Evolutionary conservation across 2,113 vertebrate genomes (phyloP).

Genomic region (Ciconia stormi): DNA sequence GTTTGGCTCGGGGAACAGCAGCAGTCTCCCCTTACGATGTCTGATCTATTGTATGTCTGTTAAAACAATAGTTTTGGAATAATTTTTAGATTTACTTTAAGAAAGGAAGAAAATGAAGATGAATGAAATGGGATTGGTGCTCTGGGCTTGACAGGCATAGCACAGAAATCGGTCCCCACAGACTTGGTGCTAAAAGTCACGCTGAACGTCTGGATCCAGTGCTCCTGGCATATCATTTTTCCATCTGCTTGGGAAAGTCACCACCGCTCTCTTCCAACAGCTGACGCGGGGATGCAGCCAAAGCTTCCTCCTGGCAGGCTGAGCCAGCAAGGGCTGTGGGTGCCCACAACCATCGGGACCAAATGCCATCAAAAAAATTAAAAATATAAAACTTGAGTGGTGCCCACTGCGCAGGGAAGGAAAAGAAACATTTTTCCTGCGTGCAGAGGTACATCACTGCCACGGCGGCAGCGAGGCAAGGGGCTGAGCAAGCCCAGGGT

Average conservation of each 20-base stretch:
- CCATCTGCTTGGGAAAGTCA: constrained; percentile 44
- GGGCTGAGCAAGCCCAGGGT: neutral
- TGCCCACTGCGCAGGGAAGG: neutral
- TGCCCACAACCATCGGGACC: neutral
- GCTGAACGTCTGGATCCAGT: neutral
- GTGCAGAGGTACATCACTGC: neutral
- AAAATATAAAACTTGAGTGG: neutral
- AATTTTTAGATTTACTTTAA: constrained; percentile 1
- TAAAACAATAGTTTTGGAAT: neutral
- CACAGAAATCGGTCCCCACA: neutral
- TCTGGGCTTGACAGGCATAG: neutral
- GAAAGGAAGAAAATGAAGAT: constrained; percentile 10
- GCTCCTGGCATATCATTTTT: constrained; percentile 8
- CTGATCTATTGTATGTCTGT: neutral
- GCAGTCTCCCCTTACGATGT: neutral
- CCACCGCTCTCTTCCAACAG: neutral
- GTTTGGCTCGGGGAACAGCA: neutral
- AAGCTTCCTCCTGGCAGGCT: neutral
- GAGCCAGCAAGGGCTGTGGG: neutral
- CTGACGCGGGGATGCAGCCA: neutral
- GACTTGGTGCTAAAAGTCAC: neutral
- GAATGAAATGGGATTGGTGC: neutral
- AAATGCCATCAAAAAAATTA: neutral
- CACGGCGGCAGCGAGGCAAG: rapidly evolving
- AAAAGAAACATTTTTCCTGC: neutral